A percentile compares a stretch with the other conserved stretches of the same genome.
These are phyloP conservation scores for Daboia siamensis DNA, from an alignment of 2,113 vertebrate species.

Conservation along the genomic window DNA sequence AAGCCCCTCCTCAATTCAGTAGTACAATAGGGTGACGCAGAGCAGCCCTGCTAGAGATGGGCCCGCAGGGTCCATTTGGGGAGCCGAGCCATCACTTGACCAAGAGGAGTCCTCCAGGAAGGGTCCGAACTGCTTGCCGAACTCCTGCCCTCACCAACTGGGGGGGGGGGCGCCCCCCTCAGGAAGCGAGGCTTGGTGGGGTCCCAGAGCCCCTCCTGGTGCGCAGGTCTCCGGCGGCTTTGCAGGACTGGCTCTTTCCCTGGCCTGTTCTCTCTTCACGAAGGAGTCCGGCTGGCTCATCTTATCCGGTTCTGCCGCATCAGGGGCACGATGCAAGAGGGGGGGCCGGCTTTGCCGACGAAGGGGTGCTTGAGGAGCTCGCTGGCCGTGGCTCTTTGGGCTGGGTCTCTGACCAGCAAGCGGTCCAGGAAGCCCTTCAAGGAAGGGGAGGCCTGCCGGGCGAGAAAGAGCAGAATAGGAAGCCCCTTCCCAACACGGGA, in stretches of 20 bases:
- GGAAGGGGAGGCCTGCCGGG: slow-evolving; percentile 80
- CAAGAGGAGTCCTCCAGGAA: not conserved
- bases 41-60: not conserved
- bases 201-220: not conserved
- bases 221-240: not conserved
- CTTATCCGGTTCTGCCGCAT: slow-evolving; percentile 90
- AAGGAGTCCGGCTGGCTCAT: slow-evolving; percentile 73
- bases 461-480: rapidly evolving
- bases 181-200: not conserved
- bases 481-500: too few species aligned
- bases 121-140: not conserved
- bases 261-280: not conserved
- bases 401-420: slow-evolving; percentile 86
- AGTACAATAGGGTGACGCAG: not conserved
- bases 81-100: not conserved
- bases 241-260: not conserved
- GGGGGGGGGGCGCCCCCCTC: not conserved
- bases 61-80: not conserved
- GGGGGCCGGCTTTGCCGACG: slow-evolving; percentile 82
- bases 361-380: slow-evolving; percentile 91
- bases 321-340: slow-evolving; percentile 89
- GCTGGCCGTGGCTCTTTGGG: slow-evolving; percentile 80
- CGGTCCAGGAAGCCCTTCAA: slow-evolving; percentile 91
- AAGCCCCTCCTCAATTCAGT: not conserved
- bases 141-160: not conserved